Evolutionary conservation across 2,888 invertebrate species (phyloP).

Genomic region (Ophraella communa): DNA sequence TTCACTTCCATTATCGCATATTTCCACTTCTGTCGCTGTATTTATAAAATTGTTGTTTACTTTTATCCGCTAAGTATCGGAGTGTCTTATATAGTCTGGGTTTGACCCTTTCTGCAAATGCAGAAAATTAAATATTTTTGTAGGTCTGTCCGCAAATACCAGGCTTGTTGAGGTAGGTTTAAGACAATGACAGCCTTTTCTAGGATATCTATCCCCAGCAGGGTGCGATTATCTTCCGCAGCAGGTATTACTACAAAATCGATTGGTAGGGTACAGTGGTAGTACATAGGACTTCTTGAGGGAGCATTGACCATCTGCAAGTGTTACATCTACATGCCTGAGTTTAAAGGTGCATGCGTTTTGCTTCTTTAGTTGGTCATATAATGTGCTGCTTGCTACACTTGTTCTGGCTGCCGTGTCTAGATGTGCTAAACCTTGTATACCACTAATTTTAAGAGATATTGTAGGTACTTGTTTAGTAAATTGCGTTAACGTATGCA

Average conservation of each 20-base stretch:
- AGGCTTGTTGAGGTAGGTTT: constrained; percentile 22
- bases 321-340: constrained; percentile 3
- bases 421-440: constrained; percentile 15
- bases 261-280: constrained; percentile 11
- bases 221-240: constrained; percentile 26
- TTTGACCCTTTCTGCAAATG: not conserved
- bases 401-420: constrained; percentile 23
- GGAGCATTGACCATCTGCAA: constrained; percentile 15
- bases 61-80: no score
- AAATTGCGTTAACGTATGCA: not conserved
- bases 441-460: constrained; percentile 7
- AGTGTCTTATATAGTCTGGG: not conserved
- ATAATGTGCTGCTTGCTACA: constrained; percentile 8
- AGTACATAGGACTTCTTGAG: constrained; percentile 8
- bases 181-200: constrained; percentile 23
- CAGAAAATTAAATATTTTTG: constrained; percentile 6
- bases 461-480: constrained; percentile 3
- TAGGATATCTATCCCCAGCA: constrained; percentile 29
- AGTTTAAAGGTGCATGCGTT: not conserved
- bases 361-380: not conserved
- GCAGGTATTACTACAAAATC: constrained; percentile 27
- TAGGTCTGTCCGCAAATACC: constrained; percentile 18
- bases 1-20: no score
- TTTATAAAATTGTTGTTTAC: no score
- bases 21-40: no score